Conservation (phyloP, 1,140 invertebrate species). For the Zaprionus tsacasi region DNA sequence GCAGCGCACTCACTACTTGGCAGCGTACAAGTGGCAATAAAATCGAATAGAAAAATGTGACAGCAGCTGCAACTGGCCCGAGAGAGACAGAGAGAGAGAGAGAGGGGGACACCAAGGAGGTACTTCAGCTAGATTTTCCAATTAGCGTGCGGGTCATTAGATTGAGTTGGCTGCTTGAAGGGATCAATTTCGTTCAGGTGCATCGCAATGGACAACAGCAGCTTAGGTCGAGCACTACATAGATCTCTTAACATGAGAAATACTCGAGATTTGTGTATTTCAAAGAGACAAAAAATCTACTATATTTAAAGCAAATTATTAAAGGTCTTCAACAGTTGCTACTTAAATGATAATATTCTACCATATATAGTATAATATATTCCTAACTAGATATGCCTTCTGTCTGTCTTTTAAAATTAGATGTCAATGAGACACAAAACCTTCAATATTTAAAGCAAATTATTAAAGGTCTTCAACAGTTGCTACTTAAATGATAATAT, state of each 20-base stretch:
- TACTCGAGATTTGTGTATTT: not conserved
- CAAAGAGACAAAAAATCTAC: not conserved
- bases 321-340: not conserved
- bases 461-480: no score
- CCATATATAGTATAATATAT: no score
- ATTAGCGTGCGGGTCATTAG: conserved; percentile 26
- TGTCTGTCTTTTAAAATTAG: no score
- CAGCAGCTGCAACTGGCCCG: not conserved
- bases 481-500: no score
- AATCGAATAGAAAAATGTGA: conserved; percentile 17
- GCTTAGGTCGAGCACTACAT: not conserved
- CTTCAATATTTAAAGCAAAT: no score
- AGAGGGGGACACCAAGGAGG: not conserved
- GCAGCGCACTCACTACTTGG: not conserved
- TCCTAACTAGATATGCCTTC: no score
- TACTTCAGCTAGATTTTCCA: conserved; percentile 23
- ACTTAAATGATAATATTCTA: no score
- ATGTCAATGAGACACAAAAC: no score
- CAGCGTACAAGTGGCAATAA: conserved; percentile 27
- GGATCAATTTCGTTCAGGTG: not conserved
- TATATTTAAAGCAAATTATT: not conserved
- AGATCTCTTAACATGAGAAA: not conserved
- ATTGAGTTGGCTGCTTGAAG: not conserved
- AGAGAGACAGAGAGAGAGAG: no score
- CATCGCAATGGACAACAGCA: not conserved